Evolutionary conservation across 2,888 invertebrate genomes (phyloP), one percentile per base, ranked within the genome.

Genomic region (Syritta pipiens): DNA sequence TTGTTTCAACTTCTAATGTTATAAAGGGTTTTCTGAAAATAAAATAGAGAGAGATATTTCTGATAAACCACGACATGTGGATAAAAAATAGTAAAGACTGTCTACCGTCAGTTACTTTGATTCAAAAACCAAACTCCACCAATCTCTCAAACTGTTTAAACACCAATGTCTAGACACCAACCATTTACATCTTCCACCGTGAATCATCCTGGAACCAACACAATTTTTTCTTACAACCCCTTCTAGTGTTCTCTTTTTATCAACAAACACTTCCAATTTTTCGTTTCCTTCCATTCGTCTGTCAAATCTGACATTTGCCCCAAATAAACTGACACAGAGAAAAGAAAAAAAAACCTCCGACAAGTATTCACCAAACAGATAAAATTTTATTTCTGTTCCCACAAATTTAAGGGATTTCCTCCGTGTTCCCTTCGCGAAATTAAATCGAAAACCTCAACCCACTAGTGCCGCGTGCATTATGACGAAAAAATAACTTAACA

Each of bases 221-320:
- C 1, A n/a, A 1, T 17, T 12, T 28, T 24, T n/a, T n/a, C n/a
- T 28, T 10, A 26, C 17, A 37, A 24, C 35, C 48, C 24, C 10
- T 37, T 24, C 35, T 17, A 6, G 7, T 35, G 1, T 1, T 62
- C 62, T 71, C 55, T 40, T 40, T 71, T 62, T 14, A 28, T 62
- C 53, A 30, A 40, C 12, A 35, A 26, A 28, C 2, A 10, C 4
- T 68, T 32, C 48, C 49, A 48, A 44, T 49, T 1, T 1, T 20
- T 26, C 22, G 12, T 2, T 7, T 24, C 35, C 14, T 28, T 59
- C 37, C 59, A 57, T 44, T 65, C 46, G 35, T 28, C 71, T 71
- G 77, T 77, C 77, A 77, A 48, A 71, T 32, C 5, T 77, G 77
- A 65, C 77, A 65, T 44, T 59, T 57, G 5, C n/a, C 42, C 5